phyloP scores from a whole-genome alignment of 1,140 invertebrate genomes.

The Condylostylus longicornis region DNA sequence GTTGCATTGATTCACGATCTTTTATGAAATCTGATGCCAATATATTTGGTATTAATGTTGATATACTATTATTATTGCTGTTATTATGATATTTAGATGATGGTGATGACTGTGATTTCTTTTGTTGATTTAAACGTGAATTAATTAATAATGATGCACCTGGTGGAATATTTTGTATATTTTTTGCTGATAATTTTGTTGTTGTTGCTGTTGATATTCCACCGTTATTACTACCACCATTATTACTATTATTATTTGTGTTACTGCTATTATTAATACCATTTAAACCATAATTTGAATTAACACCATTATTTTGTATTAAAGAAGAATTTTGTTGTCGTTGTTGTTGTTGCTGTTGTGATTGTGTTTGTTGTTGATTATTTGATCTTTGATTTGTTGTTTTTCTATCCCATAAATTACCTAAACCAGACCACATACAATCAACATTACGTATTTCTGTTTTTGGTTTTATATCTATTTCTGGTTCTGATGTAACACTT shows the following conservation, averaged over 20 bases:
- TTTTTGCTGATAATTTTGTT: constrained; percentile 7
- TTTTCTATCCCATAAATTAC: constrained; percentile 7
- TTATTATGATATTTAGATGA: constrained; percentile 7
- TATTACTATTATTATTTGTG: no score
- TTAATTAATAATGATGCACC: constrained; percentile 25
- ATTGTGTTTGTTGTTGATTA: constrained; percentile 1
- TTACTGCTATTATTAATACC: no score
- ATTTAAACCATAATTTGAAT: no score
- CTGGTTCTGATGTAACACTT: no score
- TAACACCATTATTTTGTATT: no score
- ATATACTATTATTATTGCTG: no score
- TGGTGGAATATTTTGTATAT: constrained; percentile 19
- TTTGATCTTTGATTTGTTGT: constrained; percentile 7
- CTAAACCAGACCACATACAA: no score
- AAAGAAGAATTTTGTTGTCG: constrained; percentile 6
- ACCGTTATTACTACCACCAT: no score
- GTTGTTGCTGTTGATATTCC: constrained; percentile 6
- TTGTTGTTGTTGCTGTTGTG: constrained; percentile 2
- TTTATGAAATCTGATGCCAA: constrained; percentile 1
- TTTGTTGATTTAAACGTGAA: constrained; percentile 9
- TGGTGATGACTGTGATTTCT: constrained; percentile 4
- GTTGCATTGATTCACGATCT: constrained; percentile 5
- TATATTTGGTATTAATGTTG: not conserved
- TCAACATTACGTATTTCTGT: no score
- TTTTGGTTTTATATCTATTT: no score